A percentile compares a stretch with the other conserved stretches of the same genome.
These are phyloP conservation scores for Lamellibrachia columna DNA, from an alignment of 2,888 invertebrate genomes.

Conservation along the genomic window DNA sequence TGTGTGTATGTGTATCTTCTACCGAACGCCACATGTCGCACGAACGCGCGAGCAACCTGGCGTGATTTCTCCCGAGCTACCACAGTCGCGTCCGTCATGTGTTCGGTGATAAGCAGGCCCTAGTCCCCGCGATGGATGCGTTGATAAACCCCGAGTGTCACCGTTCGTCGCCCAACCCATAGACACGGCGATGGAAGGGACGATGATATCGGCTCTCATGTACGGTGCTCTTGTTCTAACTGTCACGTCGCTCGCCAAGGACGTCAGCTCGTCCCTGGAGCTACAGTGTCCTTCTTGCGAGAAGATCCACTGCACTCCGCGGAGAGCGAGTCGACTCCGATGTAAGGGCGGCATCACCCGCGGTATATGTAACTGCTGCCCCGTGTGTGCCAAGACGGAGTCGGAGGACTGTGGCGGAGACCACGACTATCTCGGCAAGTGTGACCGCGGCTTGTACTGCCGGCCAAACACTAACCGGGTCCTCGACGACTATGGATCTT, in stretches of 20 bases:
- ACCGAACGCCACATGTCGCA: neutral
- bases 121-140: neutral
- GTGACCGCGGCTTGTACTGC: slow-evolving; percentile 55
- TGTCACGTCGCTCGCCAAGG: neutral
- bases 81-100: neutral
- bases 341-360: slow-evolving; percentile 61
- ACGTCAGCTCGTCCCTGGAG: slow-evolving; percentile 32
- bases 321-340: slow-evolving; percentile 47
- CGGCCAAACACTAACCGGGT: slow-evolving; percentile 24
- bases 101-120: neutral
- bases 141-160: neutral
- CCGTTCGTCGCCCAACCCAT: neutral
- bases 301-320: slow-evolving; percentile 60
- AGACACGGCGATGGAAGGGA: neutral
- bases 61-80: neutral
- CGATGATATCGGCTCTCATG: neutral
- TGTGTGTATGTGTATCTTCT: neutral
- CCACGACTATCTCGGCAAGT: slow-evolving; percentile 61
- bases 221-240: neutral
- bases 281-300: slow-evolving; percentile 63
- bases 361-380: slow-evolving; percentile 64
- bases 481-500: slow-evolving; percentile 37
- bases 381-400: slow-evolving; percentile 60
- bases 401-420: slow-evolving; percentile 62
- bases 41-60: neutral